phyloP scores from a whole-genome alignment of 1,140 invertebrate genomes.

The Augochlora pura region DNA sequence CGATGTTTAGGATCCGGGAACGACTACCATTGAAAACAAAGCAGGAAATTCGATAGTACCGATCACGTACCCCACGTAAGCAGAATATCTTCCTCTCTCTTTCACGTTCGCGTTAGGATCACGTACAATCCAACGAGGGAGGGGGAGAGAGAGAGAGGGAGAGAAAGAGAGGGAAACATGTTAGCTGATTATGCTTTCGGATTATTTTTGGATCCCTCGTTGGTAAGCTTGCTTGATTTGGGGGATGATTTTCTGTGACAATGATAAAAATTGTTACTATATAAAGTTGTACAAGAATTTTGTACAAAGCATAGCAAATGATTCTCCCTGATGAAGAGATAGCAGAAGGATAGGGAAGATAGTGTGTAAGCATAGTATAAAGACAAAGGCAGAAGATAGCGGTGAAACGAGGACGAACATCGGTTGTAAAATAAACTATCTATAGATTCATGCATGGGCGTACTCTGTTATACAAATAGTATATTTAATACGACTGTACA shows the following conservation, averaged over 20 bases:
- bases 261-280: too few relatives aligned
- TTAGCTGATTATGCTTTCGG: background rate
- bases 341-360: background rate
- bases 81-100: conserved; percentile 64
- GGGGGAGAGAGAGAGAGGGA: too few relatives aligned
- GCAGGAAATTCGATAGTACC: conserved; percentile 26
- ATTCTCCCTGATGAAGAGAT: background rate
- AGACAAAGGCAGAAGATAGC: background rate
- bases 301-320: too few relatives aligned
- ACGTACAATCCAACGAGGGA: conserved; percentile 21
- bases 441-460: background rate
- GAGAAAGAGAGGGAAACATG: background rate
- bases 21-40: conserved; percentile 21
- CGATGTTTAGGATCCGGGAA: background rate
- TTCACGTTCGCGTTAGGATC: conserved; percentile 45
- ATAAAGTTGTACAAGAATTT: too few relatives aligned
- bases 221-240: background rate
- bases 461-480: background rate
- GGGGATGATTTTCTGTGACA: background rate
- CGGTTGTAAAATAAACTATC: background rate
- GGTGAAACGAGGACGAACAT: background rate
- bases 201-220: conserved; percentile 14
- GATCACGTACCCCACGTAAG: conserved; percentile 67
- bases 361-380: background rate
- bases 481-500: conserved; percentile 1